Evolutionary conservation across 2,797 vertebrate species (phyloP), one percentile per base, ranked within the genome.

Genomic region (Petrocephalus sullivani): DNA sequence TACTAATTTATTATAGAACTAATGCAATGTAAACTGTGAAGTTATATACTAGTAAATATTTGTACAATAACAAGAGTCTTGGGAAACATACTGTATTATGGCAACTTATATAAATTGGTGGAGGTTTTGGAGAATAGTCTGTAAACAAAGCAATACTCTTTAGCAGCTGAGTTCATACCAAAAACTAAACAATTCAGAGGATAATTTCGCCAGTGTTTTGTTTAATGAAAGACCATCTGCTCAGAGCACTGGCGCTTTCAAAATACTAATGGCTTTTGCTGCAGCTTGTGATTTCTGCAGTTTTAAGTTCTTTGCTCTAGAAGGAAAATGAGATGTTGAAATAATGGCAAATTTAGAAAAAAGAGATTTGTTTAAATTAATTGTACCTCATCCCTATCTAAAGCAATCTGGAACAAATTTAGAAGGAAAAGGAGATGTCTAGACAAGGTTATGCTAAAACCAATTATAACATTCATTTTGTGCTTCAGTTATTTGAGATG

Each of bases 391-490:
- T 49, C 57, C 78, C 87, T 54, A 54, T 54, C 82, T 60, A 53
- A 49, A 28, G 58, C 81, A 37, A 58, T 28, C 58, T 61, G 82
- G 19, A 88, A 85, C 81, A 61, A 57, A 88, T 61, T 61, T 57
- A 83, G 57, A 46, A 57, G 60, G 78, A 89, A 87, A 83, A 87
- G 85, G 89, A 85, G 85, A 89, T 85, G 85, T 85, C 86, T 83
- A 84, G 85, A 83, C 89, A 88, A 89, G 89, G 90, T 57, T 87
- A 87, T 89, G 88, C 87, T 87, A 88, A 89, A 91, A 90, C 90
- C 90, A 92, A 90, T 90, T 91, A 91, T 87, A 91, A 89, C 90
- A 85, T 90, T 91, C 87, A 90, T 91, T 91, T 92, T 91, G 90
- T 86, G 89, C 90, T 91, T 91, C 88, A 91, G 58, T 92, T 91